phyloP scores from a whole-genome alignment of 1,140 invertebrate species.

The Sitobion miscanthi region DNA sequence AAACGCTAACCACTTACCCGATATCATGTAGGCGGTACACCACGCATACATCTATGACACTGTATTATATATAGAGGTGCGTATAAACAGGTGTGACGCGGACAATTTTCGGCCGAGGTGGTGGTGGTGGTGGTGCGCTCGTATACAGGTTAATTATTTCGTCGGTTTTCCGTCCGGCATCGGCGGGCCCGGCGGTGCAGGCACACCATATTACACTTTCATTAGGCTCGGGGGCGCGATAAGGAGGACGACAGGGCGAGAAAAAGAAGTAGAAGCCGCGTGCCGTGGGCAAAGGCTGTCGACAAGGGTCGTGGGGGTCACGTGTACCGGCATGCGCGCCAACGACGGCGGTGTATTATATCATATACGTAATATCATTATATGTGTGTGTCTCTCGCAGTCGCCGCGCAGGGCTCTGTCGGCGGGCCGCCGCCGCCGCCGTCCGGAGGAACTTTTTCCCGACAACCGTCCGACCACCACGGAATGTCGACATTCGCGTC shows the following conservation, averaged over 20 bases:
- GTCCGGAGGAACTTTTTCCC: conserved; percentile 33
- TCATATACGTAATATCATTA: conserved; percentile 25
- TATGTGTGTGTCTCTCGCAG: neutral
- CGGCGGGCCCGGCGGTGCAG: neutral
- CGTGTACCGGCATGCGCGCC: conserved; percentile 42
- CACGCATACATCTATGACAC: neutral
- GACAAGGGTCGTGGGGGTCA: conserved; percentile 4
- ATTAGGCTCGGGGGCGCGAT: neutral
- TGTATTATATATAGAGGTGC: no score
- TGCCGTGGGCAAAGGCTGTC: conserved; percentile 1
- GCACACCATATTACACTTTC: conserved; percentile 5
- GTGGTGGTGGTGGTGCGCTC: neutral
- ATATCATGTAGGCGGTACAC: no score
- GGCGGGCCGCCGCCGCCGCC: neutral
- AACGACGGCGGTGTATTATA: neutral
- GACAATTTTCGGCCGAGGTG: neutral
- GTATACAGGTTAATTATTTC: conserved; percentile 45
- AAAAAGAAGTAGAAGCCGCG: neutral
- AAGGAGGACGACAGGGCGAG: neutral
- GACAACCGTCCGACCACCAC: neutral
- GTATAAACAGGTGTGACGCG: neutral
- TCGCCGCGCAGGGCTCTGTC: conserved; percentile 21
- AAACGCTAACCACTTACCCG: neutral
- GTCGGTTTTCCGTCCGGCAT: conserved; percentile 33
- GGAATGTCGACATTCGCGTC: conserved; percentile 31